Base-by-base conservation (phyloP, 2,888 invertebrate genomes). In the Myopa tessellatipennis region DNA sequence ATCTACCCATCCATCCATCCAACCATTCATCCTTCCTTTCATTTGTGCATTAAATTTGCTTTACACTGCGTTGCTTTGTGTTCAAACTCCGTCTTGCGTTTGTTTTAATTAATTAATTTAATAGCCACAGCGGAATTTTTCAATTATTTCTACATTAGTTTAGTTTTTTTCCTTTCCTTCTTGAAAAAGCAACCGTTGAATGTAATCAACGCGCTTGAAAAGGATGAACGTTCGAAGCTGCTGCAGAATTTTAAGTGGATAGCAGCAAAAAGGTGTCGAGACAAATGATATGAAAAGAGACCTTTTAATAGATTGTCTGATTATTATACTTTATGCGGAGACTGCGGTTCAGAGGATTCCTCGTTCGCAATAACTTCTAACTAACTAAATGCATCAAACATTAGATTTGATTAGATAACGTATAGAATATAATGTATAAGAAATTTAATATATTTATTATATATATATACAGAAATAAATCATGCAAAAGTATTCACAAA, bases 51-150 rank as follows among this genome's bases (percentile, higher is more conserved):
- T 65, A n/a, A 4, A 26, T 26, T 63, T 63, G 26, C 34, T 18
- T 63, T 63, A 26, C 26, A 34, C 26, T n/a, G 61, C 61, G 34
- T 63, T 26, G 50, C 69, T 34, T 69, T 69, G 34, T 50, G 50
- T 69, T 69, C 38, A 5, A 36, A 36, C 36, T 36, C 14, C 8
- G 38, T 12, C n/a, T 26, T 7, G 36, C 34, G 70, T 70, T 70
- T 52, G 36, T 61, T 72, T 73, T 73, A 73, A 73, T 73, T 73
- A 73, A 73, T 73, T 73, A 73, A 73, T 73, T 73, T 50, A 73
- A 38, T 73, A 1, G 61, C 61, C 45, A 45, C 34, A 40, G 60
- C 45, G 61, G 73, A 61, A 61, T 73, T 73, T 73, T 73, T 61
- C 73, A 73, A 73, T 73, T 73, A 73, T 61, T 73, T 73, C 40